Evolutionary conservation across 2,113 vertebrate species (phyloP), one percentile per base, ranked within the genome.

Genomic region (Lamprologus lemairii): DNA sequence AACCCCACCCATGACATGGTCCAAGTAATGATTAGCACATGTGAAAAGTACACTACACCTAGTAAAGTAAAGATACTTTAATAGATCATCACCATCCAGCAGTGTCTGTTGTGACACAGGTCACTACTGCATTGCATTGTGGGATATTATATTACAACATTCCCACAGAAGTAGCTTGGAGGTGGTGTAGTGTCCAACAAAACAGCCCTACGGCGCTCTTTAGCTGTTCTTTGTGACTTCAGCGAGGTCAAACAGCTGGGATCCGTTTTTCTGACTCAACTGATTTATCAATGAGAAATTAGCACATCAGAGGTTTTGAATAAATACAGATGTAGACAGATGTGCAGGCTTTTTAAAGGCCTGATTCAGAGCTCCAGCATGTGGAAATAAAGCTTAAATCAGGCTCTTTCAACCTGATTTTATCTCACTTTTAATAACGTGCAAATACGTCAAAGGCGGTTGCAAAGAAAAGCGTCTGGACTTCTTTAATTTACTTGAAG

Each of bases 21-120:
- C 63, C 2, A 68, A 40, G 63, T 21, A 68, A 68, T 40, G 7
- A 23, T 40, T 40, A 21, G 11, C 7, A 68, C 35, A 0, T 40
- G 33, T 1, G 33, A 68, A 68, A 40, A 35, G 4, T 1, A 13
- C 33, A 9, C 58, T 1, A 2, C 1, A 2, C 9, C 58, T 0
- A 63, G 58, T 35, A 19, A 31, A 60, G 57, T 60, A 31, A 63
- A 63, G 31, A 5, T n/a, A 63, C 31, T 35, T 5, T 35, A 63
- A 1, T 35, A 63, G 31, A n/a, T 63, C 58, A 2, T 63, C 37
- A 16, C 65, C 13, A 26, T 45, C n/a, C 65, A 45, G 65, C 37
- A 16, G n/a, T 9, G 21, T 17, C 37, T 73, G 65, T 16, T 71
- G 14, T 60, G 26, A 60, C 57, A 60, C 55, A 31, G 28, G 63